These are phyloP conservation scores for Desoria tigrina DNA, from an alignment of 2,888 invertebrate species.

Conservation along the genomic window DNA sequence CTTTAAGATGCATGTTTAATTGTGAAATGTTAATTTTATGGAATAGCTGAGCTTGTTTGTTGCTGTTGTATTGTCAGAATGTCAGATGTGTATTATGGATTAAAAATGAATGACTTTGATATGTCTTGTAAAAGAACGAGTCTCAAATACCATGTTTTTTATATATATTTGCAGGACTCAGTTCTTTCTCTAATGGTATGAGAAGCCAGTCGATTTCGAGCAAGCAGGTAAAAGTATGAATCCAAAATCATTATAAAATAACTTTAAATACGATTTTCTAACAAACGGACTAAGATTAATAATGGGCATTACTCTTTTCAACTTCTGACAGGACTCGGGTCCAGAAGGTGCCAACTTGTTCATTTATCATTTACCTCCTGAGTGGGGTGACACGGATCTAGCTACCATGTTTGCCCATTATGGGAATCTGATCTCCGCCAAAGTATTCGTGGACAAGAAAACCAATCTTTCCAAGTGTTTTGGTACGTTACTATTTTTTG, in stretches of 20 bases:
- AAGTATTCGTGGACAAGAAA: slow-evolving; percentile 99
- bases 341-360: slow-evolving; percentile 98
- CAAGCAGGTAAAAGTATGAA: slow-evolving; percentile 41
- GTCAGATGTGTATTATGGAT: neutral
- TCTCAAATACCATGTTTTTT: slow-evolving; percentile 10
- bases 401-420: slow-evolving; percentile 96
- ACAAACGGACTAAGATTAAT: too few species aligned
- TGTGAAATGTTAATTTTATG: slow-evolving; percentile 11
- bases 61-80: slow-evolving; percentile 10
- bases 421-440: slow-evolving; percentile 97
- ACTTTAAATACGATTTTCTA: too few species aligned
- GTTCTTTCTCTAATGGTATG: slow-evolving; percentile 45
- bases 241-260: slow-evolving; percentile 5
- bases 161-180: slow-evolving; percentile 43
- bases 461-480: slow-evolving; percentile 99
- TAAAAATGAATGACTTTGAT: too few species aligned
- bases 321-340: slow-evolving; percentile 61
- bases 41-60: neutral
- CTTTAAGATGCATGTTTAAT: slow-evolving; percentile 3
- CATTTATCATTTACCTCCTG: slow-evolving; percentile 98
- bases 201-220: slow-evolving; percentile 31
- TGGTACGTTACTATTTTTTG: slow-evolving; percentile 68
- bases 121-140: neutral
- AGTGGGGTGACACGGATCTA: slow-evolving; percentile 96
- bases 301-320: too few species aligned